Base-by-base conservation (phyloP, 1,140 invertebrate species). In the Acyrthosiphon pisum region DNA sequence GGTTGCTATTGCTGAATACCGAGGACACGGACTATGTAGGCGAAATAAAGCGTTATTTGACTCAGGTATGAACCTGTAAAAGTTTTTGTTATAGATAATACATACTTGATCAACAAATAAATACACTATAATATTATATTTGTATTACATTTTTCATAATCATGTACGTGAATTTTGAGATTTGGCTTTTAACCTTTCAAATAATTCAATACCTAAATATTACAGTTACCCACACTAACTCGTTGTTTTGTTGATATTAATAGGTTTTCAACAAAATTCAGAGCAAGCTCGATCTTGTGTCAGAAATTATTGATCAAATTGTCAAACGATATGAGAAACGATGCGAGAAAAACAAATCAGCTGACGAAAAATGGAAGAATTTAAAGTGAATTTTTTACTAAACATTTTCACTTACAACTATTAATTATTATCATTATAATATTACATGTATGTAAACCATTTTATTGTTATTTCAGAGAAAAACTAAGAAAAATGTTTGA, bases 261-360 rank as follows among this genome's bases (percentile, higher is more conserved):
- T 53, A 92, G 91, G 91, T 92, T 41, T 92, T 92, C 23, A 84
- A 92, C 76, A 92, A 92, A 23, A 81, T 92, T 7, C 91, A 92
- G 83, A 48, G 23, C 18, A 92, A 92, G 41, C 76, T 92, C n/a
- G 91, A 92, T 26, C 6, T 81, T 1, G 37, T 92, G 48, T 83
- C 91, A 20, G 44, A 84, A 41, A 81, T 84, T 26, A 37, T 92
- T 26, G 76, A 92, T 18, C 76, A 84, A 18, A 92, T 92, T 6
- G 8, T 92, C 11, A 37, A 26, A 48, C 46, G 22, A 4, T 84
- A 84, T 53, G 60, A 81, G 30, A 81, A 14, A 20, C 76, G 90
- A 14, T 46, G 60, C 23, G 44, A 53, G 8, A 92, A 84, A 50
- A 83, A 30, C 1, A 92, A 92, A 76, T 48, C 11, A 26, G 76